Evolutionary conservation across 2,113 vertebrate species (phyloP), one percentile per base, ranked within the genome.

Genomic region (Oceanites oceanicus): DNA sequence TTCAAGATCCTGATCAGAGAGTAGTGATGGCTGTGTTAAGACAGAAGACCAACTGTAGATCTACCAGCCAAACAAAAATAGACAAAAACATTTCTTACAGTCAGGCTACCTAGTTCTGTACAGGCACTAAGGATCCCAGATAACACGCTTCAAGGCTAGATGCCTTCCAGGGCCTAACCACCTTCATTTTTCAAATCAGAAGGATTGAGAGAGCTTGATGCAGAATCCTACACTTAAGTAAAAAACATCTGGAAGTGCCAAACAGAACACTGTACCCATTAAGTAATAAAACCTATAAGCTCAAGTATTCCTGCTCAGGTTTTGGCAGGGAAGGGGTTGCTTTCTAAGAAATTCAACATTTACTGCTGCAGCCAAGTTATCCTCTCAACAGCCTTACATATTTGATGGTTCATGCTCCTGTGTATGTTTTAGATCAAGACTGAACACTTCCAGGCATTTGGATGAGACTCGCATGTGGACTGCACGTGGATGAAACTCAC

Each of bases 261-360:
- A 55, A 50, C 38, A 86, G 44, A 91, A 71, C 20, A 65, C 19
- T 21, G 16, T 10, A 65, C 52, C 52, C 73, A 67, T 49, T 80
- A 77, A 63, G 52, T 59, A 81, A 75, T 42, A 91, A 91, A 90
- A 91, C 49, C 27, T 62, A 8, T 13, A 63, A 81, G 49, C 86
- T 89, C 86, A 94, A 87, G 45, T 45, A 82, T 66, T 79, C 27
- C 62, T 61, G 44, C 44, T 71, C 9, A 3, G 30, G 18, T 71
- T 92, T 79, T 87, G 52, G 68, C 20, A 67, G 32, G 29, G 27
- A 22, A 78, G 4, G 5, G 17, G 58, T 20, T 91, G 87, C 92
- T 97, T 93, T 96, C 90, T 82, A 96, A 94, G 91, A 93, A 94
- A 88, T 87, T 20, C 44, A 82, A 44, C 13, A 15, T 92, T 78